Evolutionary conservation across 1,140 invertebrate species (phyloP).

Genomic region (Conus ventricosus): DNA sequence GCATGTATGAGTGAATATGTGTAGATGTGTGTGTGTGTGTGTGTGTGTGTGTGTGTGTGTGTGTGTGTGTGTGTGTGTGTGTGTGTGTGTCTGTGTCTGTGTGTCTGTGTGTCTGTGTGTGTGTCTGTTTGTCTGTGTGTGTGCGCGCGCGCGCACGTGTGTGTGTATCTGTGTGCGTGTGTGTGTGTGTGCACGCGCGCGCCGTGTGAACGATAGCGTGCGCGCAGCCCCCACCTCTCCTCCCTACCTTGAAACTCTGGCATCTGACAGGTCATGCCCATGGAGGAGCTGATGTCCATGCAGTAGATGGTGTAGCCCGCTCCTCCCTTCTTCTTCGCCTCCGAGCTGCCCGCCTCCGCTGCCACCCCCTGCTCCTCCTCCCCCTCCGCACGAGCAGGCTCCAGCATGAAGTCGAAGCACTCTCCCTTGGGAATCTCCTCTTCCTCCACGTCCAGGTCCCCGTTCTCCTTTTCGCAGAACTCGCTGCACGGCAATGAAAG

Average conservation of each 20-base stretch:
- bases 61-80: not conserved
- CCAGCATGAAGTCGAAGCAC: constrained; percentile 64
- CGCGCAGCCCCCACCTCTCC: too few species aligned
- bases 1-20: not conserved
- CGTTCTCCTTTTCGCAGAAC: constrained; percentile 66
- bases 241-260: constrained; percentile 61
- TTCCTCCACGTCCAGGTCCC: constrained; percentile 53
- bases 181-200: too few species aligned
- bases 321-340: constrained; percentile 41
- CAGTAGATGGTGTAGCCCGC: constrained; percentile 65
- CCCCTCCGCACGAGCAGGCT: constrained; percentile 46
- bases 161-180: too few species aligned
- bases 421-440: constrained; percentile 65
- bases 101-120: not conserved
- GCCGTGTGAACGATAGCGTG: too few species aligned
- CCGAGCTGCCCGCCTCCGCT: constrained; percentile 8
- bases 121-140: too few species aligned
- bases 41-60: constrained; percentile 1
- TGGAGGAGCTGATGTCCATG: constrained; percentile 71
- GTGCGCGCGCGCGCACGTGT: too few species aligned
- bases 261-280: constrained; percentile 53
- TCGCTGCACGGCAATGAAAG: constrained; percentile 54
- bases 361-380: constrained; percentile 28
- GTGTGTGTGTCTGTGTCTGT: not conserved
- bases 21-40: not conserved